Evolutionary conservation across 2,113 vertebrate species (phyloP), one percentile per base, ranked within the genome.

Genomic region (Micronycteris hirsuta): DNA sequence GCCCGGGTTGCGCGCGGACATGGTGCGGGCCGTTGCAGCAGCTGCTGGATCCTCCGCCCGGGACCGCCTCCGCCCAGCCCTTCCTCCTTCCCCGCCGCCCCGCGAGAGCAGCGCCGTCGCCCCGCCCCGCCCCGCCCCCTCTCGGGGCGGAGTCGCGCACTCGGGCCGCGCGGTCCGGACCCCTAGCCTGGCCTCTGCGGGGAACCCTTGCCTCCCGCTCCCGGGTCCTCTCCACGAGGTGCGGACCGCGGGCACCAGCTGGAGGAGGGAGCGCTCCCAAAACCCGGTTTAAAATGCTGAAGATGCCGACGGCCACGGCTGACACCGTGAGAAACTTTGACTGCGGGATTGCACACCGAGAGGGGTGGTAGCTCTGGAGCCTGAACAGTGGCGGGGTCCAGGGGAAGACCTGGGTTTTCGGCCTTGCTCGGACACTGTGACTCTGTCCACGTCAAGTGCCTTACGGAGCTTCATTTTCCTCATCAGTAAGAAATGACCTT

Each of bases 1-100:
- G 61, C 98, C 98, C 70, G 6, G 71, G 86, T 95, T 97, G 3
- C 38, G 84, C 4, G 96, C 93, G 12, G 96, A 82, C 98, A 98
- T 98, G 43, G 33, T 17, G 56, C 1, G 4, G 3, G 41, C 31
- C 0, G 10, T 28, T 15, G 20, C 47, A 9, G 7, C 33, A 4
- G 24, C 4, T 0, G 36, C 22, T 0, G 2, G 5, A 10, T 33
- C 0, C 8, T 1, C 0, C 0, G 6, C 5, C 7, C 20, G 11
- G 1, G n/a, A 33, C 49, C 26, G 1, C 58, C 17, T 24, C 17
- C 0, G 20, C 6, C 2, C 4, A 0, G 58, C 61, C 13, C 82
- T 91, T 63, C 81, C 94, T 36, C 81, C 94, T 86, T 92, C 95
- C 76, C 6, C 24, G 15, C 22, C 7, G 45, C 20, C 74, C 31